These are phyloP conservation scores for Zoroaster sp. DNA, from an alignment of 53 echinoderm and acorn worm species.

Conservation along the genomic window DNA sequence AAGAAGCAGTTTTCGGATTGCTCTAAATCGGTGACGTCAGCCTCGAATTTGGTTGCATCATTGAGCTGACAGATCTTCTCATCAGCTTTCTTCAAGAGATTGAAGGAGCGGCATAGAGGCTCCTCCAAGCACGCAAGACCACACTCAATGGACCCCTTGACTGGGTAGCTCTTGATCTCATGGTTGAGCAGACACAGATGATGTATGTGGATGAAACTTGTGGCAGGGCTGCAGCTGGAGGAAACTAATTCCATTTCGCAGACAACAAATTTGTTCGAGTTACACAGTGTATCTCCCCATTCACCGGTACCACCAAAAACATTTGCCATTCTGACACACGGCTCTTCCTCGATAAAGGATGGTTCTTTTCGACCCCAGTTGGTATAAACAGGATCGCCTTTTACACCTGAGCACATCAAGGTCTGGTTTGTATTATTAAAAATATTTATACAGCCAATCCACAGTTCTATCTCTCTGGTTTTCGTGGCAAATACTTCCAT, in stretches of 20 bases:
- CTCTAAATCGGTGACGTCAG: not conserved
- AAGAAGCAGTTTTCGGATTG: not conserved
- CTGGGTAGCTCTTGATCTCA: not conserved
- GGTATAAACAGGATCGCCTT: not conserved
- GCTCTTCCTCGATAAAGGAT: not conserved
- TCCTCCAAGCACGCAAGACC: not conserved
- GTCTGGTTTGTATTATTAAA: not conserved
- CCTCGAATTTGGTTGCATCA: not conserved
- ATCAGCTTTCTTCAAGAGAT: not conserved
- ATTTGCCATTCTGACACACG: not conserved
- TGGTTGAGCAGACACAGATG: slow-evolving; percentile 11
- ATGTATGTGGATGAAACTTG: not conserved
- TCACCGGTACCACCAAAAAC: not conserved
- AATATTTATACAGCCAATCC: not conserved
- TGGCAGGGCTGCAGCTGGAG: not conserved
- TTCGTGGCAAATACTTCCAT: too few relatives aligned
- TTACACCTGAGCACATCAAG: not conserved
- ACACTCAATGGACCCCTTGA: not conserved
- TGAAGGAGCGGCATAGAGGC: slow-evolving; percentile 35
- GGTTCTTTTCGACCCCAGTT: not conserved
- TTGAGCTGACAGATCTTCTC: slow-evolving; percentile 3
- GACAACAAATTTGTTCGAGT: not conserved
- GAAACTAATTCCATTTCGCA: not conserved
- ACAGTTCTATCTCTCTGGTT: not conserved
- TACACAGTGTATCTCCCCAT: not conserved